Base-by-base conservation (phyloP, 2,113 vertebrate species). In the Oreotrochilus melanogaster region DNA sequence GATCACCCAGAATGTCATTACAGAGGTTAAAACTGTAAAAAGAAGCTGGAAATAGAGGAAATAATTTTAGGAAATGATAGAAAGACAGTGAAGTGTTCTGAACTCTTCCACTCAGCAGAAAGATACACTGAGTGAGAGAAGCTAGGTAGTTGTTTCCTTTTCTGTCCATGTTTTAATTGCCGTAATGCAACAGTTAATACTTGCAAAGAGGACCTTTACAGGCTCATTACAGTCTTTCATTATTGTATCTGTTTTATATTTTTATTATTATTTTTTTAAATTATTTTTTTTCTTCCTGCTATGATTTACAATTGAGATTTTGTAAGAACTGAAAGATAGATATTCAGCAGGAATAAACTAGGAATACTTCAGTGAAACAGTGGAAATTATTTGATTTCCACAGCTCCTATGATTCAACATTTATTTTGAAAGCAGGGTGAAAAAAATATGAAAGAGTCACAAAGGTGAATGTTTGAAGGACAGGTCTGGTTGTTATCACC, bases 1-100 rank as follows among this genome's bases (percentile, higher is more conserved):
- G 96, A 97, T 97, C 88, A 89, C 82, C 71, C 81, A 91, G 93
- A 97, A 97, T 97, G 96, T 95, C 80, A 96, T 95, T 95, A 94
- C 39, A 96, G 92, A 97, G 92, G 94, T 96, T 87, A 98, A 93
- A 92, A 96, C 89, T 95, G 57, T 78, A 78, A 94, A 86, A 86
- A 90, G 65, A 37, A 60, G 28, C 2, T 86, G 75, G 51, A 95
- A 95, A 78, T 51, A 56, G 31, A 86, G 25, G 56, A 93, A 96
- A 62, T 51, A 43, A 3, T 79, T 88, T 73, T 50, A 31, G 31
- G 27, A 96, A 92, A 89, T 74, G 56, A 78, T 25, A 85, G 75
- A 86, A 78, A 73, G 81, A 88, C 45, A 18, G 37, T 16, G 28
- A 62, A 73, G 4, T 13, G 37, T 62, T 53, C 80, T 81, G 28